Base-by-base conservation (phyloP, 2,113 vertebrate genomes). In the Mellivora capensis region DNA sequence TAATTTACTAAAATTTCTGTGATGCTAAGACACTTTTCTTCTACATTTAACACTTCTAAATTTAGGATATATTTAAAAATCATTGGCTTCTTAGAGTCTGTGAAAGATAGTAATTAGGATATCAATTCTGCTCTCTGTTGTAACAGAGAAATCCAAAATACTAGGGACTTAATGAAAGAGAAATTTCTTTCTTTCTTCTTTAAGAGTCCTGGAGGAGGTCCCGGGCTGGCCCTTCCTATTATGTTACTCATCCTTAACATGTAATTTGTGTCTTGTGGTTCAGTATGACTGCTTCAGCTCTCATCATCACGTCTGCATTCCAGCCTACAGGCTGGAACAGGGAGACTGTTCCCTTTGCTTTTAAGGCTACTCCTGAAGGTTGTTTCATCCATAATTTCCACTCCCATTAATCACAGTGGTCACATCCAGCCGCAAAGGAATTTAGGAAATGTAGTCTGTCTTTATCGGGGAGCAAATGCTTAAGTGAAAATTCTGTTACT, bases 21-120 rank as follows among this genome's bases (percentile, higher is more conserved):
- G 69, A 52, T 90, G 84, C 44, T 69, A 54, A 85, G 71, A 47
- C n/a, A 52, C 44, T 37, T 37, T 42, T 83, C 42, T 42, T 80
- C 10, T 31, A 47, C 11, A 69, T 44, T 77, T 79, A 95, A 77
- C 6, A 6, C 52, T 29, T 95, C 23, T 77, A 74, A 83, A 79
- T 90, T 83, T 95, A 85, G 94, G 31, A 14, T 90, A 31, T 85
- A 69, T 79, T 77, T 90, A 59, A 79, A 94, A 90, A 76, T 74
- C 5, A 34, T 37, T 69, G 47, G 18, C 7, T 52, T 93, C 20
- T 90, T 84, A 77, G 37, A 44, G 37, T 95, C 69, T 37, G 4
- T 95, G 29, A 77, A 76, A 74, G 64, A 64, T 0, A 57, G 37
- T 79, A 85, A 39, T 79, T 77, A 84, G 47, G 31, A 79, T 54